These are phyloP conservation scores for Argyresthia goedartella DNA, from an alignment of 2,888 invertebrate genomes.

Conservation along the genomic window DNA sequence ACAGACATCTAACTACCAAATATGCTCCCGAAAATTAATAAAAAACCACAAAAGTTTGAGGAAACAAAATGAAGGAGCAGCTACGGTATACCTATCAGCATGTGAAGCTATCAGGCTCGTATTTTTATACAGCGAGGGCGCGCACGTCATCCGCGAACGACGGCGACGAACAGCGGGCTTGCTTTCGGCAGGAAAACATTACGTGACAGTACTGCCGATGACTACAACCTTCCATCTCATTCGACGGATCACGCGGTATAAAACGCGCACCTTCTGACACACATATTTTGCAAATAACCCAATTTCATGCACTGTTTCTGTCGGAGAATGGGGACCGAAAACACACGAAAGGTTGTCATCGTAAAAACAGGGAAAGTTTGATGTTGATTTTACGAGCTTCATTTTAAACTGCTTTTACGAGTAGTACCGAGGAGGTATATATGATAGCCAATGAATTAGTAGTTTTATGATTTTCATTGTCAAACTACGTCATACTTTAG, in stretches of 20 bases:
- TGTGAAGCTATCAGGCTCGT: conserved; percentile 34
- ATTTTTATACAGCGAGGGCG: conserved; percentile 43
- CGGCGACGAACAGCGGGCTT: neutral
- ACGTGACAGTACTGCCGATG: conserved; percentile 42
- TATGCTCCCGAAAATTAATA: neutral
- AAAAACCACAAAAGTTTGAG: neutral
- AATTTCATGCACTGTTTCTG: neutral
- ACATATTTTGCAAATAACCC: neutral
- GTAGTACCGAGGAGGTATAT: too few relatives aligned
- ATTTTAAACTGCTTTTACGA: too few relatives aligned
- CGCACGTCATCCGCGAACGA: neutral
- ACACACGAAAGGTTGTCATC: neutral
- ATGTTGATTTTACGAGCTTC: too few relatives aligned
- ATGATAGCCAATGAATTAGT: too few relatives aligned
- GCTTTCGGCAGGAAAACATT: conserved; percentile 33
- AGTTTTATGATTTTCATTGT: too few relatives aligned
- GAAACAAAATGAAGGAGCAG: neutral
- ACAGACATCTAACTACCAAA: neutral
- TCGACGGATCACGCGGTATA: neutral
- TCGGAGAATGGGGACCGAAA: neutral
- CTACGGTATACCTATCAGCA: conserved; percentile 30
- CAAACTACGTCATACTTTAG: too few relatives aligned
- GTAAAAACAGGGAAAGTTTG: neutral
- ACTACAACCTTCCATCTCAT: conserved; percentile 11
- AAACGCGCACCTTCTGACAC: conserved; percentile 2